Evolutionary conservation across 2,888 invertebrate species (phyloP).

Genomic region (Malthinus seriepunctatus): DNA sequence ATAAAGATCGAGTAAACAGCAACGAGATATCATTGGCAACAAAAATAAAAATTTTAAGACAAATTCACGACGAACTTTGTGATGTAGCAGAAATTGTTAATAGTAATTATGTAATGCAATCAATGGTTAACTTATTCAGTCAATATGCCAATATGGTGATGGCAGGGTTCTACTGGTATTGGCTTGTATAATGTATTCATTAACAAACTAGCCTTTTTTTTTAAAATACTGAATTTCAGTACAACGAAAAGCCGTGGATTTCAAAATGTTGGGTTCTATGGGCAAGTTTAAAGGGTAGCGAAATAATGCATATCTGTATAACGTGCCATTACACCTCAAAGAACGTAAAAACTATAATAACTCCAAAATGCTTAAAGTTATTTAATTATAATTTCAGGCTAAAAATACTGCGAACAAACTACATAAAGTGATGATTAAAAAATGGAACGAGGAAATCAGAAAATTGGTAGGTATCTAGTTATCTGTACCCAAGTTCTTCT

Average conservation of each 20-base stretch:
- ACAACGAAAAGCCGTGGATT: background rate
- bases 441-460: constrained; percentile 16
- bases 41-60: constrained; percentile 23
- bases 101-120: constrained; percentile 24
- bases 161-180: constrained; percentile 32
- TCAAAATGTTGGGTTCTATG: background rate
- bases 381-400: constrained; percentile 22
- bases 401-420: constrained; percentile 16
- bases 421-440: constrained; percentile 29
- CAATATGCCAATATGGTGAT: constrained; percentile 29
- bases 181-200: constrained; percentile 22
- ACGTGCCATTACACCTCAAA: background rate
- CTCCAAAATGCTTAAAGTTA: background rate
- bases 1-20: background rate
- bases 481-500: no score
- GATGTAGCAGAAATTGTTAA: constrained; percentile 27
- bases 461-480: no score
- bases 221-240: background rate
- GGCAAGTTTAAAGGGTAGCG: background rate
- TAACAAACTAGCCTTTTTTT: background rate
- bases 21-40: background rate
- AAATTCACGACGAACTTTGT: constrained; percentile 27
- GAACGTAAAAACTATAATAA: background rate
- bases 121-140: constrained; percentile 23
- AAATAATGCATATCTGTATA: background rate